phyloP scores from a whole-genome alignment of 2,113 vertebrate species.

The Anarrhichthys ocellatus region DNA sequence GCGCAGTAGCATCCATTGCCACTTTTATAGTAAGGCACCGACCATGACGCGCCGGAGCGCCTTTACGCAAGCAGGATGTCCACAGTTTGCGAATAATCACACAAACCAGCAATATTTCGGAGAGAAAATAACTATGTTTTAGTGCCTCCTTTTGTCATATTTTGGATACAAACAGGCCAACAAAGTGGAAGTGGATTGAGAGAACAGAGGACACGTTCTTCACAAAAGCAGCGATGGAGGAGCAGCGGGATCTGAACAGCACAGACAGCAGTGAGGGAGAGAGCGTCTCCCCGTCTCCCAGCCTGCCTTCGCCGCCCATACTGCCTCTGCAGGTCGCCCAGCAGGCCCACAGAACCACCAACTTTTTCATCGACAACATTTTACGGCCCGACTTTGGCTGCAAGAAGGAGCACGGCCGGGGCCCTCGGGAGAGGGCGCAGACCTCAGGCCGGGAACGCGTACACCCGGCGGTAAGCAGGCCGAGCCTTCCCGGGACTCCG shows the following conservation, averaged over 20 bases:
- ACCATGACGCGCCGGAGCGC: slow-evolving; percentile 80
- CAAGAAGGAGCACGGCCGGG: slow-evolving; percentile 83
- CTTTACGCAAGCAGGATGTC: slow-evolving; percentile 59
- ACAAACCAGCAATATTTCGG: slow-evolving; percentile 17
- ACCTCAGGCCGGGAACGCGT: slow-evolving; percentile 83
- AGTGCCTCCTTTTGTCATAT: slow-evolving; percentile 13
- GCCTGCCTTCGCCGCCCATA: slow-evolving; percentile 78
- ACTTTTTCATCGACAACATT: slow-evolving; percentile 96
- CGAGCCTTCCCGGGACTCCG: slow-evolving; percentile 79
- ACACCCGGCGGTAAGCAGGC: slow-evolving; percentile 77
- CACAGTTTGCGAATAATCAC: slow-evolving; percentile 48
- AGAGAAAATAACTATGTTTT: slow-evolving; percentile 42
- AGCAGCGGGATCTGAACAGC: slow-evolving; percentile 74
- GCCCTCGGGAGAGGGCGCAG: slow-evolving; percentile 79
- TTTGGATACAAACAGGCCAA: slow-evolving; percentile 59
- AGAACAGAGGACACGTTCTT: slow-evolving; percentile 60
- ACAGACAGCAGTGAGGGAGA: slow-evolving; percentile 84
- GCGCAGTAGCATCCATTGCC: slow-evolving; percentile 76
- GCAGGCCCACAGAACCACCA: slow-evolving; percentile 88
- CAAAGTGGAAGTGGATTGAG: slow-evolving; percentile 69
- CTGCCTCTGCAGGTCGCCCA: slow-evolving; percentile 81
- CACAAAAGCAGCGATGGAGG: slow-evolving; percentile 81
- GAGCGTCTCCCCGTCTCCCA: slow-evolving; percentile 82
- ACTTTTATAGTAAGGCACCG: slow-evolving; percentile 73
- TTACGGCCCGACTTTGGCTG: slow-evolving; percentile 92